Evolutionary conservation across 1,140 invertebrate species (phyloP).

Genomic region (Conus ventricosus): DNA sequence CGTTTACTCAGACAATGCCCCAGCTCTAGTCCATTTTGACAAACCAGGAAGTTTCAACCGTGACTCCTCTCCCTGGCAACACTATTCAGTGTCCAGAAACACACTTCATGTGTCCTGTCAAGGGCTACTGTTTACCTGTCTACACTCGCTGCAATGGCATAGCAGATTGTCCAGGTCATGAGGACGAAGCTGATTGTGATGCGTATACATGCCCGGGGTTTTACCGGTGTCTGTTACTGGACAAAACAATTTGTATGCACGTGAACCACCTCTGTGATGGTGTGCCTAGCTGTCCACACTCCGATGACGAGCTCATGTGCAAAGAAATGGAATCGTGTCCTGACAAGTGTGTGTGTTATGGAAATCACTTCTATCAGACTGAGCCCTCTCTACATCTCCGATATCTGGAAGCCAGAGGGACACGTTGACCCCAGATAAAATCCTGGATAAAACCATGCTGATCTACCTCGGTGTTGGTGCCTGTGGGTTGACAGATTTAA

Average conservation of each 20-base stretch:
- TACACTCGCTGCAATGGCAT: not conserved
- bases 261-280: not conserved
- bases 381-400: not conserved
- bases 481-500: not conserved
- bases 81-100: not conserved
- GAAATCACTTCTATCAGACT: not conserved
- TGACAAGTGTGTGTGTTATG: not conserved
- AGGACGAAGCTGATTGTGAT: conserved; percentile 1
- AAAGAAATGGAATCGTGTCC: not conserved
- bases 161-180: not conserved
- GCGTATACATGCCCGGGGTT: not conserved
- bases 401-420: not conserved
- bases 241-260: not conserved
- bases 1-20: too few relatives aligned
- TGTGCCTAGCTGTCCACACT: not conserved
- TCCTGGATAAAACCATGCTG: not conserved
- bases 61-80: not conserved
- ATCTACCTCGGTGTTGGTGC: not conserved
- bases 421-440: not conserved
- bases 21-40: not conserved
- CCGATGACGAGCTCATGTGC: conserved; percentile 13
- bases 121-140: not conserved
- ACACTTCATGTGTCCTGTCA: not conserved
- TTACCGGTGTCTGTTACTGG: not conserved
- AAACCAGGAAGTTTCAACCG: not conserved